Percentiles rank a stretch among this genome's conserved stretches.
These are phyloP conservation scores for Lasioglossum calceatum DNA, from an alignment of 2,888 invertebrate genomes.

Conservation along the genomic window DNA sequence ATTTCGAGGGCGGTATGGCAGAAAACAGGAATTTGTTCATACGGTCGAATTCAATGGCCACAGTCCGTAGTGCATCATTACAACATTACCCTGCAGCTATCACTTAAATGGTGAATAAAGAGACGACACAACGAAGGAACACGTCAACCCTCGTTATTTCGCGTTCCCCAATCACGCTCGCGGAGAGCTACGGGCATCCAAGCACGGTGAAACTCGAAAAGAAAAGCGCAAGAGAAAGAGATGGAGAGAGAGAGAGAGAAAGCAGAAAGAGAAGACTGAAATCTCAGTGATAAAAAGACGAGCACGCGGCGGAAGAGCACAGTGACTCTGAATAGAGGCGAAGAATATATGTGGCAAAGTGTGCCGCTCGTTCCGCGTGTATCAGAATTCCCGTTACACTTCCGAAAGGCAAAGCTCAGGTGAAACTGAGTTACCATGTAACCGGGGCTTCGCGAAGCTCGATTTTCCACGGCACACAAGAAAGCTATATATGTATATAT, in stretches of 20 bases:
- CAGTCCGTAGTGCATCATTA: background rate
- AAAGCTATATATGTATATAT: constrained; percentile 19
- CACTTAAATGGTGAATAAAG: background rate
- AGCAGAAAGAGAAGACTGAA: background rate
- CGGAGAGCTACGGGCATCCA: background rate
- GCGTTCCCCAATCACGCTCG: constrained; percentile 8
- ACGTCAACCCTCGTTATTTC: constrained; percentile 15
- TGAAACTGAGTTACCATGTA: constrained; percentile 37
- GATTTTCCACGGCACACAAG: constrained; percentile 43
- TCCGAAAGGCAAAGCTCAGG: constrained; percentile 3
- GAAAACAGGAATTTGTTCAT: background rate
- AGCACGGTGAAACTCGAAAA: background rate
- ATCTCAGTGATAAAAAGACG: constrained; percentile 14
- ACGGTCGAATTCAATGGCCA: background rate
- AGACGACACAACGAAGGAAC: constrained; percentile 10
- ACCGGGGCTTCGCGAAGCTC: constrained; percentile 26
- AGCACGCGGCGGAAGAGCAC: constrained; percentile 2
- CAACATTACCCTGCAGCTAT: background rate
- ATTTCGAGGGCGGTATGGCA: background rate
- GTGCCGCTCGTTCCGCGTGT: constrained; percentile 1
- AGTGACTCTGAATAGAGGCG: constrained; percentile 9
- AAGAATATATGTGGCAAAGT: constrained; percentile 6
- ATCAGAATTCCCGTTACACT: constrained; percentile 23
- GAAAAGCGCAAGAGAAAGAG: background rate
- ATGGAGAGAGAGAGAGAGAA: background rate